These are phyloP conservation scores for Cyanistes caeruleus DNA, from an alignment of 2,113 vertebrate species.

Conservation along the genomic window DNA sequence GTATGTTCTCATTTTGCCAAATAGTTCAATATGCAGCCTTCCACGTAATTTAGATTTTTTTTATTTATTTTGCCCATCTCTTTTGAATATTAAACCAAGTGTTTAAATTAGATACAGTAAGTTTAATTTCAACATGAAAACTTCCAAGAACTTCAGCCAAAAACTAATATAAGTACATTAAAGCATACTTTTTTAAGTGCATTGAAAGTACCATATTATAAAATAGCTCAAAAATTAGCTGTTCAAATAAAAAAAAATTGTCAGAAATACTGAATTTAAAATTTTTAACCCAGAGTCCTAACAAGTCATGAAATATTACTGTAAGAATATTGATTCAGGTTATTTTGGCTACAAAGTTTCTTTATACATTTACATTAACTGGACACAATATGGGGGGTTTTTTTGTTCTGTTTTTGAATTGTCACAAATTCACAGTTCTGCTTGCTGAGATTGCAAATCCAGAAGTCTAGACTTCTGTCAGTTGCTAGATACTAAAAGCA, in stretches of 20 bases:
- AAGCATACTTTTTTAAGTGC: background rate
- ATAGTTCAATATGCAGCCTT: background rate
- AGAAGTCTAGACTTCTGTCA: background rate
- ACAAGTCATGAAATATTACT: background rate
- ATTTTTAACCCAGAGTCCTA: background rate
- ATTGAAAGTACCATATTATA: background rate
- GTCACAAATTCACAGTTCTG: background rate
- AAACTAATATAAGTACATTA: background rate
- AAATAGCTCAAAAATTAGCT: background rate
- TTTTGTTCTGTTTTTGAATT: background rate
- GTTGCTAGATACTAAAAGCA: background rate
- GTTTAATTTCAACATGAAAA: background rate
- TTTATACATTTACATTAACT: background rate
- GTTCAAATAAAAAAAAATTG: background rate
- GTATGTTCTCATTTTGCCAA: background rate
- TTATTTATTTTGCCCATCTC: background rate
- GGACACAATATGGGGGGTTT: rapidly evolving
- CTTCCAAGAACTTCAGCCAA: background rate
- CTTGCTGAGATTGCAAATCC: background rate
- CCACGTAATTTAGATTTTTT: background rate
- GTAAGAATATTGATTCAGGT: background rate
- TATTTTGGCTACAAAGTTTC: background rate
- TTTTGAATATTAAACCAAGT: background rate
- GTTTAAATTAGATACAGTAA: background rate
- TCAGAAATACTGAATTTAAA: background rate